phyloP scores from a whole-genome alignment of 2,113 vertebrate species.

The Cromileptes altivelis region DNA sequence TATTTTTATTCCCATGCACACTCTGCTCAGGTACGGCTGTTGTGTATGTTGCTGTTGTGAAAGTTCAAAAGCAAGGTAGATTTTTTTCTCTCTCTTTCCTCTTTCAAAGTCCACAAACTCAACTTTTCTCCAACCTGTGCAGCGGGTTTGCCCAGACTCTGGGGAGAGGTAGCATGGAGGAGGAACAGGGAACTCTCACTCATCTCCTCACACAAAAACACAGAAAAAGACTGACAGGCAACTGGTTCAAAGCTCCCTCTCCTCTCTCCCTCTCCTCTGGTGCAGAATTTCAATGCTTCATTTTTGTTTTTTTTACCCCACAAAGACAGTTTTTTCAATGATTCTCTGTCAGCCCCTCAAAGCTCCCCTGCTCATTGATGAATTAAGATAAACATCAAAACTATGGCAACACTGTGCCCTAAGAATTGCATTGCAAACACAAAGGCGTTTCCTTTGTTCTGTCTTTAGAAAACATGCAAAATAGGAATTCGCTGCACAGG shows the following conservation, averaged over 20 bases:
- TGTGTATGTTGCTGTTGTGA: constrained; percentile 76
- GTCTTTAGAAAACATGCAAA: constrained; percentile 58
- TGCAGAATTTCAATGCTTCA: constrained; percentile 84
- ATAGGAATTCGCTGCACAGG: constrained; percentile 25
- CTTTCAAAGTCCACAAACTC: constrained; percentile 83
- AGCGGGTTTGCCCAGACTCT: constrained; percentile 77
- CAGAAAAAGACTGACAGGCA: constrained; percentile 82
- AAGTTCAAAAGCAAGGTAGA: constrained; percentile 77
- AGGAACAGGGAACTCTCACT: constrained; percentile 77
- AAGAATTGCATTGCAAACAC: constrained; percentile 48
- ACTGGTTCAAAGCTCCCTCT: constrained; percentile 81
- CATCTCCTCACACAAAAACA: constrained; percentile 77
- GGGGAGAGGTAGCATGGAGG: constrained; percentile 76
- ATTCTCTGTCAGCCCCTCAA: constrained; percentile 65
- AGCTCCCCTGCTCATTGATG: constrained; percentile 63
- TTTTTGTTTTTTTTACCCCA: constrained; percentile 49
- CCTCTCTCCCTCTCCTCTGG: constrained; percentile 72
- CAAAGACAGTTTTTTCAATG: constrained; percentile 69
- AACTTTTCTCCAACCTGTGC: constrained; percentile 82
- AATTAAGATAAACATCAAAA: constrained; percentile 71
- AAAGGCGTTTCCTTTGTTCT: constrained; percentile 42
- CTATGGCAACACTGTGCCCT: constrained; percentile 27
- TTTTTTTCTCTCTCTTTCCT: constrained; percentile 63
- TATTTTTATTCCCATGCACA: constrained; percentile 48
- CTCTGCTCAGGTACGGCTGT: constrained; percentile 57